phyloP scores from a whole-genome alignment of 2,888 invertebrate genomes.

The Clitarchus hookeri region DNA sequence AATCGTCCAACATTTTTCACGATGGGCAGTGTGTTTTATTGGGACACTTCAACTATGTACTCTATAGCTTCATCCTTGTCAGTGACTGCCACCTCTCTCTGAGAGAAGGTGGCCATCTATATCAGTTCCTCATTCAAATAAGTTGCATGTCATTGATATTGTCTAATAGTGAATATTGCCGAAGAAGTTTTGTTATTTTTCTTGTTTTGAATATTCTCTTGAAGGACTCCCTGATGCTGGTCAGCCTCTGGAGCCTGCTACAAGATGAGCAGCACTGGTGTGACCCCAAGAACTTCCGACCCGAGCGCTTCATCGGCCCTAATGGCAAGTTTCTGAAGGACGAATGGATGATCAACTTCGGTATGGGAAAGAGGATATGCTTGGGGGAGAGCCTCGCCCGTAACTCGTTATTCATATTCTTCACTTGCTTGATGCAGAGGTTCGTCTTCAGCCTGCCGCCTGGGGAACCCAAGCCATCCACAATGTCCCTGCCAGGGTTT shows the following conservation, averaged over 20 bases:
- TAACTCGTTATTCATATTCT: conserved; percentile 41
- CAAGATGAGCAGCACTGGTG: conserved; percentile 41
- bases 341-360: conserved; percentile 41
- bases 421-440: conserved; percentile 41
- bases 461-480: conserved; percentile 36
- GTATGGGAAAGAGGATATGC: conserved; percentile 42
- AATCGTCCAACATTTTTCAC: too few relatives aligned
- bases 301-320: conserved; percentile 41
- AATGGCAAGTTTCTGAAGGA: conserved; percentile 39
- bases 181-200: too few relatives aligned
- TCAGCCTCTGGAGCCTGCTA: conserved; percentile 38
- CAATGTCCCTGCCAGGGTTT: conserved; percentile 38
- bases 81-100: too few relatives aligned
- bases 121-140: too few relatives aligned
- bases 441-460: conserved; percentile 40
- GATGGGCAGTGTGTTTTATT: too few relatives aligned
- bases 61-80: too few relatives aligned
- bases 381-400: conserved; percentile 42
- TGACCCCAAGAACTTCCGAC: conserved; percentile 43
- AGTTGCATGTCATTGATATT: too few relatives aligned
- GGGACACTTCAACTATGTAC: too few relatives aligned
- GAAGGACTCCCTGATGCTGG: conserved; percentile 39
- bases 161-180: too few relatives aligned
- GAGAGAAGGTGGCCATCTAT: too few relatives aligned
- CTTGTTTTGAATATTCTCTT: neutral